These are phyloP conservation scores for Drosophila sechellia DNA, from an alignment of 1,140 invertebrate species.

Conservation along the genomic window DNA sequence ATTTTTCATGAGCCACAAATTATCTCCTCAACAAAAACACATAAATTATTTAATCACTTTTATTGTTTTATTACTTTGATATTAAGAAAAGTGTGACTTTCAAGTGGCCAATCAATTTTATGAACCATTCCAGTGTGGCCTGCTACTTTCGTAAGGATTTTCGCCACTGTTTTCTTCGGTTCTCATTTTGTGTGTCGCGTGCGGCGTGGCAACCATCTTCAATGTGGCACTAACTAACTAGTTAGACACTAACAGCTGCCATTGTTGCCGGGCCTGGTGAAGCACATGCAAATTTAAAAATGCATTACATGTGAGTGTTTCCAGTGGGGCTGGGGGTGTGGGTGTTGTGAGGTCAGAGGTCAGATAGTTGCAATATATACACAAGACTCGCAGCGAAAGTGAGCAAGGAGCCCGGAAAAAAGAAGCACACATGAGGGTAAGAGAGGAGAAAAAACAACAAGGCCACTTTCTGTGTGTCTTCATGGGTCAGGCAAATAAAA, in stretches of 20 bases:
- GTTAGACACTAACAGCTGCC: constrained; percentile 69
- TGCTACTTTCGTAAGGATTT: background rate
- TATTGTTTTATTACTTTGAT: background rate
- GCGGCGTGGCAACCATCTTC: constrained; percentile 12
- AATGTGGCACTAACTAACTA: constrained; percentile 74
- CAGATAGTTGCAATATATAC: constrained; percentile 25
- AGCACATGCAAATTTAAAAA: constrained; percentile 77
- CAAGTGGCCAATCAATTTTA: background rate
- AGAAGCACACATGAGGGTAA: background rate
- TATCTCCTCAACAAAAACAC: background rate
- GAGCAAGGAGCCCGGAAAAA: constrained; percentile 14
- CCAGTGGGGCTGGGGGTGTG: constrained; percentile 5
- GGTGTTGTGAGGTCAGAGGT: background rate
- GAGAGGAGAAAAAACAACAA: constrained; percentile 52
- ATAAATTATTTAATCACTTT: background rate
- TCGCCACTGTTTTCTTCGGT: background rate
- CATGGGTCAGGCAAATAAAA: constrained; percentile 44
- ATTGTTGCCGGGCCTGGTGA: constrained; percentile 36
- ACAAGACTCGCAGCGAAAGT: constrained; percentile 24
- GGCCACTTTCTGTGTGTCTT: constrained; percentile 56
- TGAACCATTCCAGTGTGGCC: background rate
- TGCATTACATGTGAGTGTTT: constrained; percentile 74
- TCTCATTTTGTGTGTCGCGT: background rate
- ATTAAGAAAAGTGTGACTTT: too few species aligned
- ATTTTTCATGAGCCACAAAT: background rate